Evolutionary conservation across 1,140 invertebrate genomes (phyloP).

Genomic region (Cherax destructor): DNA sequence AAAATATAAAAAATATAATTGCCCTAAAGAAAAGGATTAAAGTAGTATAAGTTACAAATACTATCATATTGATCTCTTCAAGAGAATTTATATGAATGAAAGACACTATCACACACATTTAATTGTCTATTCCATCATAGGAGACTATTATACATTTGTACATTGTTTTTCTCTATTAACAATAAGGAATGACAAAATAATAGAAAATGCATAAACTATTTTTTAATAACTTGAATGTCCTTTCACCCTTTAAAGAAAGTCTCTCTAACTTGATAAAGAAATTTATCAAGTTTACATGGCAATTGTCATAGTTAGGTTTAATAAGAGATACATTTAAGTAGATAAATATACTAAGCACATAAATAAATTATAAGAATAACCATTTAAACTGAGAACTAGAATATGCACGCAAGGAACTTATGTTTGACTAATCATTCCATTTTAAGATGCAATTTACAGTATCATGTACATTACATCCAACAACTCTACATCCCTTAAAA

Average conservation of each 20-base stretch:
- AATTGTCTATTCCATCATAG: neutral
- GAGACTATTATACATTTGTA: constrained; percentile 10
- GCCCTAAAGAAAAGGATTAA: too few relatives aligned
- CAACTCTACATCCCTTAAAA: neutral
- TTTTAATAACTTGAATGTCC: neutral
- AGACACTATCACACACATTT: neutral
- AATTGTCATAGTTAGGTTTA: neutral
- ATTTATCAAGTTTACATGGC: neutral
- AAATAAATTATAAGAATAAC: neutral
- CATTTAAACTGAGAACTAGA: neutral
- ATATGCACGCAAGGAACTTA: neutral
- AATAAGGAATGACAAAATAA: neutral
- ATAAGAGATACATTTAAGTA: neutral
- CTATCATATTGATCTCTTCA: neutral
- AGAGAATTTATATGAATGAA: neutral
- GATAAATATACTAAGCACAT: neutral
- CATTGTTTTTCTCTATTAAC: neutral
- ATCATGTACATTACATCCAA: constrained; percentile 3
- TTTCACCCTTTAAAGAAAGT: neutral
- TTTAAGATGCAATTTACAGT: neutral
- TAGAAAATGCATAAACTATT: neutral
- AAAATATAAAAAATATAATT: too few relatives aligned
- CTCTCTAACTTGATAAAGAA: neutral
- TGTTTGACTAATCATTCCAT: neutral
- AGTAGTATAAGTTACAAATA: too few relatives aligned